Evolutionary conservation across 2,888 invertebrate genomes (phyloP).

Genomic region (Cantharis lateralis): DNA sequence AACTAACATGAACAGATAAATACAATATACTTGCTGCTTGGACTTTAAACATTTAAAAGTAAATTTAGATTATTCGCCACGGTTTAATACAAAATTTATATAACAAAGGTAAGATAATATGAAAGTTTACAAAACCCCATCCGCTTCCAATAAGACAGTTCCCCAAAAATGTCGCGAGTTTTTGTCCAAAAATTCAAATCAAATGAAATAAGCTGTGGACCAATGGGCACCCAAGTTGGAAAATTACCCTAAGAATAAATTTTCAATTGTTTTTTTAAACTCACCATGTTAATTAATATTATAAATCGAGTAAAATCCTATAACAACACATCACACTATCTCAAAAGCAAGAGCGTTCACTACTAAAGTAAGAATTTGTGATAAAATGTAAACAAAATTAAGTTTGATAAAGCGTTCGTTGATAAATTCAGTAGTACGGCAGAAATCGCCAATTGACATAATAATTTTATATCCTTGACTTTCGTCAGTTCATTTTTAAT

Average conservation of each 20-base stretch:
- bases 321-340: conserved; percentile 9
- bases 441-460: conserved; percentile 40
- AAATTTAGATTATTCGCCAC: neutral
- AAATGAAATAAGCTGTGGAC: neutral
- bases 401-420: conserved; percentile 8
- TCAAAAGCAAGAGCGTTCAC: conserved; percentile 2
- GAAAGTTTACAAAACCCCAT: neutral
- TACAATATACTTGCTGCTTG: neutral
- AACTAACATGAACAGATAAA: neutral
- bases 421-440: conserved; percentile 25
- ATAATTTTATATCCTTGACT: conserved; percentile 48
- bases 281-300: conserved; percentile 14
- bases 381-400: conserved; percentile 16
- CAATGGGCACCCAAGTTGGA: neutral
- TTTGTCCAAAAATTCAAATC: neutral
- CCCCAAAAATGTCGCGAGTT: neutral
- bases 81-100: neutral
- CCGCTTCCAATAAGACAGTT: neutral
- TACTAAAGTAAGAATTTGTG: conserved; percentile 7
- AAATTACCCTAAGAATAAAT: neutral
- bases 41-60: neutral
- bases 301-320: neutral
- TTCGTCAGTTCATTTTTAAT: conserved; percentile 44
- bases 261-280: neutral
- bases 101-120: neutral